A percentile compares a stretch with the other conserved stretches of the same genome.
These are phyloP conservation scores for Anableps anableps DNA, from an alignment of 2,797 vertebrate species.

Conservation along the genomic window DNA sequence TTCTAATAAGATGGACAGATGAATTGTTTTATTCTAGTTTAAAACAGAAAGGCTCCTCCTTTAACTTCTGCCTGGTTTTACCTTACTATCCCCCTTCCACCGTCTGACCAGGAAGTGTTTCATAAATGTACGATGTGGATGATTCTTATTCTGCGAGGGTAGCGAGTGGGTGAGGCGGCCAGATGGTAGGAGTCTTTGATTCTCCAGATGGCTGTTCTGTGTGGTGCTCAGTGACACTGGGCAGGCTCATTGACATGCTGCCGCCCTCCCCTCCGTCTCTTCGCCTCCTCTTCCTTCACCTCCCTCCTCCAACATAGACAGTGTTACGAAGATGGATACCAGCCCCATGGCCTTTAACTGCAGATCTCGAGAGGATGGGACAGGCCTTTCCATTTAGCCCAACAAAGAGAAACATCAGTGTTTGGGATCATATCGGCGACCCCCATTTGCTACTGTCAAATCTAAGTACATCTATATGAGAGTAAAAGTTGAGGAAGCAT, in stretches of 20 bases:
- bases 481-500: constrained; percentile 46
- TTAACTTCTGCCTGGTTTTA: constrained; percentile 35
- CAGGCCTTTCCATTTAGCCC: constrained; percentile 68
- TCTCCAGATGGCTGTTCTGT: constrained; percentile 88
- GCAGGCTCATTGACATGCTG: constrained; percentile 86
- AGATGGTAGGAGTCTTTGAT: constrained; percentile 87
- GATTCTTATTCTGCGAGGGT: constrained; percentile 82
- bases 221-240: constrained; percentile 86
- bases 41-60: constrained; percentile 8
- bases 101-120: constrained; percentile 65
- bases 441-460: constrained; percentile 77
- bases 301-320: constrained; percentile 73
- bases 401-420: constrained; percentile 76
- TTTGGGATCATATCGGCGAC: constrained; percentile 74
- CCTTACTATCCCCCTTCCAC: constrained; percentile 52
- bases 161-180: constrained; percentile 84
- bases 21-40: background rate
- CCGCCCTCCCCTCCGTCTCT: constrained; percentile 77
- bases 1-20: constrained; percentile 13
- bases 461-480: constrained; percentile 58
- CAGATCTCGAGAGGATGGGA: constrained; percentile 74
- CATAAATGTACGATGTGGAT: constrained; percentile 70
- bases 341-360: constrained; percentile 68
- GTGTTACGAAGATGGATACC: constrained; percentile 79
- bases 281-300: constrained; percentile 76